Conservation (phyloP, 2,797 vertebrate genomes). For the Stomatorhinus walkeri region DNA sequence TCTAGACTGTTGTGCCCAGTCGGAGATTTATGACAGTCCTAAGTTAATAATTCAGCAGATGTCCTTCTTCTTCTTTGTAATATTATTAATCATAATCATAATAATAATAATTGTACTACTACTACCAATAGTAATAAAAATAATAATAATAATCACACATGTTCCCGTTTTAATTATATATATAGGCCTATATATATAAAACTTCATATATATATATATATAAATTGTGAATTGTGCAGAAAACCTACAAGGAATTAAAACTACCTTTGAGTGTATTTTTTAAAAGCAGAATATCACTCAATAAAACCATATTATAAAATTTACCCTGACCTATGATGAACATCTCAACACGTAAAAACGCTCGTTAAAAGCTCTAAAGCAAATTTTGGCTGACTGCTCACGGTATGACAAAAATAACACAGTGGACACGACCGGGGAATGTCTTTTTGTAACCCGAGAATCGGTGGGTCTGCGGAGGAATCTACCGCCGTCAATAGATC, state of each 20-base stretch:
- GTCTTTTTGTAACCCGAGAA: constrained; percentile 53
- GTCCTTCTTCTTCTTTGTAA: not conserved
- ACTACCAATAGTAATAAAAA: not conserved
- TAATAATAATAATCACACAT: not conserved
- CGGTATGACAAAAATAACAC: constrained; percentile 51
- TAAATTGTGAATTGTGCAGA: no score
- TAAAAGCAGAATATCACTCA: constrained; percentile 14
- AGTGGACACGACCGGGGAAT: constrained; percentile 47
- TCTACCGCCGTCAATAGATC: constrained; percentile 46
- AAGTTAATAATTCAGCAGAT: not conserved
- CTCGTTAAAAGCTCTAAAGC: constrained; percentile 22
- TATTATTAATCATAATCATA: not conserved
- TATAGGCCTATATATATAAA: not conserved
- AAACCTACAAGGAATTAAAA: not conserved
- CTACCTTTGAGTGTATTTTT: not conserved
- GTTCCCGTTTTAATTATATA: not conserved
- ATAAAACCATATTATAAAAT: constrained; percentile 21
- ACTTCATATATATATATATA: not conserved
- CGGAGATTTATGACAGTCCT: not conserved
- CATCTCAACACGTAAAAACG: not conserved
- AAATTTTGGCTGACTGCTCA: constrained; percentile 36
- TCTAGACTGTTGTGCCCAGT: not conserved
- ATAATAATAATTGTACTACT: not conserved
- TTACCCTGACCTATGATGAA: not conserved
- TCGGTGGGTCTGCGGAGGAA: constrained; percentile 37